Evolutionary conservation across 2,113 vertebrate species (phyloP).

Genomic region (Ursus arctos): DNA sequence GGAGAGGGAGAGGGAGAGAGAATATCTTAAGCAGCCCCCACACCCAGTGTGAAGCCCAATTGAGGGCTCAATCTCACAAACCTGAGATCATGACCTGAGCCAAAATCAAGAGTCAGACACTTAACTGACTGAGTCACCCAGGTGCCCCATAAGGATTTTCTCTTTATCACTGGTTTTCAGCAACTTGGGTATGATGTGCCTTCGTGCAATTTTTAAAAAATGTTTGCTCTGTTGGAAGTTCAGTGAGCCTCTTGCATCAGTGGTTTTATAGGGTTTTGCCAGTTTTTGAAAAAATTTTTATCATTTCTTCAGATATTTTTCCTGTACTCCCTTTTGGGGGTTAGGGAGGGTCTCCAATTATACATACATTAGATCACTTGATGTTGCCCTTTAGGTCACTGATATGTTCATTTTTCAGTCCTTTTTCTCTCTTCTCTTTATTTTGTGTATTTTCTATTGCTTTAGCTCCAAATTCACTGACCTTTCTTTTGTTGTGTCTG

Average conservation of each 20-base stretch:
- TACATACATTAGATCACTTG: not conserved
- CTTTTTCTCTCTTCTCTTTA: constrained; percentile 1
- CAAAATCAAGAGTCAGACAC: not conserved
- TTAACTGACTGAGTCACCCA: not conserved
- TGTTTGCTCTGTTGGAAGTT: not conserved
- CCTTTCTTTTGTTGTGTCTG: not conserved
- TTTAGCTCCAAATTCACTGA: constrained; percentile 12
- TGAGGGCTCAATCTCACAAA: not conserved
- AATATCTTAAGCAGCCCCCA: not conserved
- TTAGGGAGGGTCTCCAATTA: not conserved
- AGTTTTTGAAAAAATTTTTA: not conserved
- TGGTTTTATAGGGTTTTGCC: not conserved
- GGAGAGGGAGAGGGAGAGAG: not conserved
- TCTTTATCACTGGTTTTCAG: not conserved
- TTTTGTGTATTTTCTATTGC: constrained; percentile 13
- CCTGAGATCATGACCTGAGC: not conserved
- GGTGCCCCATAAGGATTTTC: not conserved
- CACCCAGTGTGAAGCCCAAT: not conserved
- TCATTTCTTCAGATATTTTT: constrained; percentile 22
- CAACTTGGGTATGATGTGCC: not conserved
- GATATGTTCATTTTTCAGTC: not conserved
- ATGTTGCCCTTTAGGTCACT: not conserved
- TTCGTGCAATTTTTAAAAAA: not conserved
- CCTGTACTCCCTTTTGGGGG: not conserved
- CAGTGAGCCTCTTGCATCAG: not conserved